Percentiles rank a stretch among this genome's conserved stretches.
Conservation (phyloP, 2,888 invertebrate genomes). For the Melikaiella ostensackeni region DNA sequence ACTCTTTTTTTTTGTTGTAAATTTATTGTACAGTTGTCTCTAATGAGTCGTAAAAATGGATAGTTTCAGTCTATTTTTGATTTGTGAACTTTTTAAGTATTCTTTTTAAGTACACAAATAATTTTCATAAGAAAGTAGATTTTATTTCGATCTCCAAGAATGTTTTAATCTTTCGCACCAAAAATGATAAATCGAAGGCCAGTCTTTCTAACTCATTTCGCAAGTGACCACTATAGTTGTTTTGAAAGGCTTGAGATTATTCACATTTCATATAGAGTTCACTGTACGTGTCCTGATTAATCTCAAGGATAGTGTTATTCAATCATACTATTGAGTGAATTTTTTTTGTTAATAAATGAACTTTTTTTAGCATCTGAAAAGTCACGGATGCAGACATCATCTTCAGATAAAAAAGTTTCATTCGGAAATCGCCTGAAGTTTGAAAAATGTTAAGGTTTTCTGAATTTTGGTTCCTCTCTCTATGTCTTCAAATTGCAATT, state of each 20-base stretch:
- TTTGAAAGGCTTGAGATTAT: not conserved
- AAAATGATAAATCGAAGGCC: not conserved
- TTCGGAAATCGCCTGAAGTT: not conserved
- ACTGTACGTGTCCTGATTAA: not conserved
- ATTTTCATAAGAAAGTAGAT: no score
- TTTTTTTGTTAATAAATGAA: not conserved
- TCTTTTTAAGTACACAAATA: no score
- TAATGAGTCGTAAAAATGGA: no score
- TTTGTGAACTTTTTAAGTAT: no score
- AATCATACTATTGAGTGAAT: not conserved
- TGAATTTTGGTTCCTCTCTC: constrained; percentile 45
- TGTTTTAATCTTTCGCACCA: not conserved
- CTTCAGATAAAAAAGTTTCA: not conserved
- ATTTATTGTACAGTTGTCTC: no score
- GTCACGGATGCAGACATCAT: not conserved
- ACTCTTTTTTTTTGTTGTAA: no score
- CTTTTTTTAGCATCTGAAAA: not conserved
- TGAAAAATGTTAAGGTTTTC: constrained; percentile 48
- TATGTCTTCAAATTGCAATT: constrained; percentile 48
- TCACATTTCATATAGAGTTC: not conserved
- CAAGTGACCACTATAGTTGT: not conserved
- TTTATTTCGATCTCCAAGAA: no score
- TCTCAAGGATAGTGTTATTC: not conserved
- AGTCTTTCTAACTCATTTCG: not conserved
- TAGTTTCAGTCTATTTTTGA: no score